These are phyloP conservation scores for Thymelicus lineola DNA, from an alignment of 2,888 invertebrate genomes.

Conservation along the genomic window DNA sequence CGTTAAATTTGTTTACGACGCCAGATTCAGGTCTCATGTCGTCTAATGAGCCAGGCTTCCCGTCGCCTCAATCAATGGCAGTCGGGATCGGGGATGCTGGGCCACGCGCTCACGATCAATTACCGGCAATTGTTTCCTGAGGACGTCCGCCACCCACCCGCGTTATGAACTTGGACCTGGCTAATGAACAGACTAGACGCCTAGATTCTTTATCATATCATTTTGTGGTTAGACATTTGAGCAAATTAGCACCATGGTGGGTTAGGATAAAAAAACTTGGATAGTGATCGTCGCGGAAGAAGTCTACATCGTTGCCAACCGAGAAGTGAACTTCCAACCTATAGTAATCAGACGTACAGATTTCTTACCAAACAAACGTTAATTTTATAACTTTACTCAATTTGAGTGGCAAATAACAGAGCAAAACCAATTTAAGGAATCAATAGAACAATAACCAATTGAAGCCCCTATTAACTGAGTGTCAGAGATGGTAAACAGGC, in stretches of 20 bases:
- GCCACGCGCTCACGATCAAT: constrained; percentile 51
- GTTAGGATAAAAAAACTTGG: too few relatives aligned
- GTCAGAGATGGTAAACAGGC: background rate
- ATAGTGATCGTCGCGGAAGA: too few relatives aligned
- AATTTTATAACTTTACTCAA: too few relatives aligned
- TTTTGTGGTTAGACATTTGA: too few relatives aligned
- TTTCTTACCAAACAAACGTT: too few relatives aligned
- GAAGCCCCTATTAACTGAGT: background rate
- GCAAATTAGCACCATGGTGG: too few relatives aligned
- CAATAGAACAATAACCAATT: constrained; percentile 3
- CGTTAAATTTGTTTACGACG: constrained; percentile 2
- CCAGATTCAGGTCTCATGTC: constrained; percentile 14
- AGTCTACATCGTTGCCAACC: too few relatives aligned
- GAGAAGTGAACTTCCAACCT: too few relatives aligned
- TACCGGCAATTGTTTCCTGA: constrained; percentile 46
- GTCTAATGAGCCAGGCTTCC: constrained; percentile 33
- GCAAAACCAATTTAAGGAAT: too few relatives aligned
- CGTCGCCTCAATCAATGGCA: constrained; percentile 37
- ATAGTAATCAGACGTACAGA: too few relatives aligned
- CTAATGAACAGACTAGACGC: constrained; percentile 55
- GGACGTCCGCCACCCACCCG: constrained; percentile 51
- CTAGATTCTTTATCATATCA: constrained; percentile 21
- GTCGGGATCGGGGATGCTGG: constrained; percentile 20
- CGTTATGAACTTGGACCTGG: constrained; percentile 44
- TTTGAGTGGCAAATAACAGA: too few relatives aligned